Evolutionary conservation across 2,797 vertebrate genomes (phyloP), one percentile per base, ranked within the genome.

Genomic region (Peromyscus eremicus): DNA sequence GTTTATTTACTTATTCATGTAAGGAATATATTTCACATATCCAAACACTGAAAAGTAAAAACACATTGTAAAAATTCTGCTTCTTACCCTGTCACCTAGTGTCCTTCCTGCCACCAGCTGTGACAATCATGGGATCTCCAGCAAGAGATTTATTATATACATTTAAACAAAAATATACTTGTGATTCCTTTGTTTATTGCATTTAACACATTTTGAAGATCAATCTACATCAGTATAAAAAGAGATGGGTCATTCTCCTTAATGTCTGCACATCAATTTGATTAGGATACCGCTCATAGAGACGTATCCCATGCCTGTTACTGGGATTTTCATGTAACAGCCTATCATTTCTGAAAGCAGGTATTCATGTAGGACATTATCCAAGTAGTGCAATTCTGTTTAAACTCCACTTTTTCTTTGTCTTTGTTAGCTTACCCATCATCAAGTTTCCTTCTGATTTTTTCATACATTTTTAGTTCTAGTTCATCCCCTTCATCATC

Each of bases 101-200:
- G 55, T 4, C 5, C n/a, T 7, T 85, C 10, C 46, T 29, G 11
- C 21, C 6, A 75, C 62, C 7, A 83, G 73, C 3, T 43, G 16
- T 37, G 82, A 14, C 1, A 70, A 79, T 86, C 57, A 9, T n/a
- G 82, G 70, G 17, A 27, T 70, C 37, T 95, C 46, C 64, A 29
- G 23, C 32, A 34, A 89, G 40, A 92, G 49, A 62, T 46, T 29
- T 60, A 62, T n/a, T 66, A 60, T 55, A 34, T 14, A 89, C 29
- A 77, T 32, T 49, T 46, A 75, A 90, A 25, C 16, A 91, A 79
- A 94, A 68, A 43, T n/a, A 68, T 62, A 43, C 14, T 27, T 32
- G 27, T 85, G 37, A 89, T 49, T 75, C 92, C 89, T 88, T 91
- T 92, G 86, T 92, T 93, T 80, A 29, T 76, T 94, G 89, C 40